phyloP scores from a whole-genome alignment of 2,888 invertebrate genomes.

The Globia sparganii region DNA sequence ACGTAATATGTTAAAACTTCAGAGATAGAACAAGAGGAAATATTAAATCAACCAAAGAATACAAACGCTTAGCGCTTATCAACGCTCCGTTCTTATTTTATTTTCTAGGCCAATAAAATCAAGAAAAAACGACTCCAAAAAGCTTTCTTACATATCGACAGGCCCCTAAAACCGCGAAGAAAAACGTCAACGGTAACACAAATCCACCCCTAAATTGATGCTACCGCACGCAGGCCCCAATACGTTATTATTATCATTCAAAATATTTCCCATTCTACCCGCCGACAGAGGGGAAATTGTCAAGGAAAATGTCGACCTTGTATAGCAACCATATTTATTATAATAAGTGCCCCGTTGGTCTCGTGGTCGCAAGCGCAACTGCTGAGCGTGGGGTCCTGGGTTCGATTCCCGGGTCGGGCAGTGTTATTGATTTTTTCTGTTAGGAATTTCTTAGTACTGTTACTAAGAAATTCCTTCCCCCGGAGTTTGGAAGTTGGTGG shows the following conservation, averaged over 20 bases:
- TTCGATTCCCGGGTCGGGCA: too few species aligned
- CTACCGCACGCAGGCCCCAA: constrained; percentile 77
- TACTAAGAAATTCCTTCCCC: too few species aligned
- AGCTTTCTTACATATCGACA: constrained; percentile 21
- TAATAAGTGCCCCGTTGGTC: too few species aligned
- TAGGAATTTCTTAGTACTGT: too few species aligned
- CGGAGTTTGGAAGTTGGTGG: too few species aligned
- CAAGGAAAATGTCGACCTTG: constrained; percentile 46
- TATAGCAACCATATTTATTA: constrained; percentile 4
- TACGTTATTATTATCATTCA: constrained; percentile 82
- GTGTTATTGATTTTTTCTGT: too few species aligned
- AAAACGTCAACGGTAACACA: constrained; percentile 75
- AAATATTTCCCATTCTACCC: constrained; percentile 74
- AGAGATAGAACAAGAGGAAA: not conserved
- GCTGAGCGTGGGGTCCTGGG: too few species aligned
- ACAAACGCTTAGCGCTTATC: not conserved
- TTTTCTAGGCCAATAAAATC: not conserved
- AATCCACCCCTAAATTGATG: constrained; percentile 82
- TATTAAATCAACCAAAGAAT: not conserved
- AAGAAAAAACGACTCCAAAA: not conserved
- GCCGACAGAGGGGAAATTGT: constrained; percentile 68
- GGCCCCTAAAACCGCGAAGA: constrained; percentile 68
- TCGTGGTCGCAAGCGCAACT: too few species aligned
- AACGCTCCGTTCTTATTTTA: not conserved
- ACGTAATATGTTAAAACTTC: not conserved